Evolutionary conservation across 2,113 vertebrate genomes (phyloP).

Genomic region (Mustela lutreola): DNA sequence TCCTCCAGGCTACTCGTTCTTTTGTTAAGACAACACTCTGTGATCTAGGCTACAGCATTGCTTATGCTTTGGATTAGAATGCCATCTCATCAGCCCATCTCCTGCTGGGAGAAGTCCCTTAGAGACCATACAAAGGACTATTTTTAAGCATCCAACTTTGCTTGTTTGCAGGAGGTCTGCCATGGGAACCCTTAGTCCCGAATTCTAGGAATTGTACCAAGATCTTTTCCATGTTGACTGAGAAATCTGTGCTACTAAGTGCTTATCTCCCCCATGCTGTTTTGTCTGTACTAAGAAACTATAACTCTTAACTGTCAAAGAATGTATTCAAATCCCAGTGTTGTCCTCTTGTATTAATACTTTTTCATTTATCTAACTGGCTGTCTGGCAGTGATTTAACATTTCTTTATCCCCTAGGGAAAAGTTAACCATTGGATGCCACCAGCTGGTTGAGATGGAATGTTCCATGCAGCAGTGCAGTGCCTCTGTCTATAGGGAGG

Average conservation of each 20-base stretch:
- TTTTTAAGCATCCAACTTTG: background rate
- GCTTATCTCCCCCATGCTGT: background rate
- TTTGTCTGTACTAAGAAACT: constrained; percentile 21
- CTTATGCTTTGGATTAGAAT: background rate
- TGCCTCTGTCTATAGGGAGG: constrained; percentile 74
- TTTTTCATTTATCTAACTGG: background rate
- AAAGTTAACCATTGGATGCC: constrained; percentile 90
- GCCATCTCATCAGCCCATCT: background rate
- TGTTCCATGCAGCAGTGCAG: constrained; percentile 89
- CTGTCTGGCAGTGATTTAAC: background rate
- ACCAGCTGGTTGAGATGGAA: constrained; percentile 91
- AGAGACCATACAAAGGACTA: background rate
- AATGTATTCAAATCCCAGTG: background rate
- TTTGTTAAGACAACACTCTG: background rate
- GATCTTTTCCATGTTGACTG: background rate
- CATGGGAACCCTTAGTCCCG: background rate
- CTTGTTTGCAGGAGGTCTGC: background rate
- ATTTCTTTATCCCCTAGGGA: constrained; percentile 86
- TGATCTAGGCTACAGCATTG: background rate
- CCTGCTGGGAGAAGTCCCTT: background rate
- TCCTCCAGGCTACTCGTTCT: background rate
- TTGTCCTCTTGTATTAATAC: background rate
- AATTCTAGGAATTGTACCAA: background rate
- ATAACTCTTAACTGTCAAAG: constrained; percentile 36
- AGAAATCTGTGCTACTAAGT: background rate